Percentiles rank a stretch among this genome's conserved stretches.
Conservation (phyloP, 2,888 invertebrate species). For the Scaptomyza cyrtandrae region DNA sequence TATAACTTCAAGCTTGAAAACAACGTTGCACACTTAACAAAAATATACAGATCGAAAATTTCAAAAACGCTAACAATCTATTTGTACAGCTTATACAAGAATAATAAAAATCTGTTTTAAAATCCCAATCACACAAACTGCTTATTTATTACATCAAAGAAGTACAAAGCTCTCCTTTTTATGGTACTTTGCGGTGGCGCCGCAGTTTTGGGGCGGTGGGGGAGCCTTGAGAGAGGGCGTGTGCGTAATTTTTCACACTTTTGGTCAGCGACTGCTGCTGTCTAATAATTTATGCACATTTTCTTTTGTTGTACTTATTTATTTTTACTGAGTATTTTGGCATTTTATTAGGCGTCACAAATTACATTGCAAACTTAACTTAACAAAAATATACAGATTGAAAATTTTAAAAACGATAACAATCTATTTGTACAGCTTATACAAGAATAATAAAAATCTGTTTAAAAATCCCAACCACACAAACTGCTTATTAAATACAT, state of each 20-base stretch:
- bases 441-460: too few relatives aligned
- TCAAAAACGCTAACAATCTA: too few relatives aligned
- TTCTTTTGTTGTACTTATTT: conserved; percentile 55
- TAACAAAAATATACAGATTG: too few relatives aligned
- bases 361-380: conserved; percentile 62
- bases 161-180: conserved; percentile 1
- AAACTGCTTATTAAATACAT: not conserved
- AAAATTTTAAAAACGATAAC: too few relatives aligned
- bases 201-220: not conserved
- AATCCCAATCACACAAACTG: not conserved
- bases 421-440: too few relatives aligned
- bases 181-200: conserved; percentile 37
- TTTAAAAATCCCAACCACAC: not conserved
- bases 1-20: not conserved
- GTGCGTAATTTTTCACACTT: conserved; percentile 69
- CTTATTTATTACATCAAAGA: not conserved
- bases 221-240: conserved; percentile 42
- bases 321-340: conserved; percentile 61
- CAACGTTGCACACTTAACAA: too few relatives aligned
- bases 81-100: too few relatives aligned
- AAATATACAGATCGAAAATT: too few relatives aligned
- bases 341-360: conserved; percentile 69
- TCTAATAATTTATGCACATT: conserved; percentile 67
- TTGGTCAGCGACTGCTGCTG: conserved; percentile 34
- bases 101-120: not conserved